These are phyloP conservation scores for Aporophyla nigra DNA, from an alignment of 2,888 invertebrate species.

Conservation along the genomic window DNA sequence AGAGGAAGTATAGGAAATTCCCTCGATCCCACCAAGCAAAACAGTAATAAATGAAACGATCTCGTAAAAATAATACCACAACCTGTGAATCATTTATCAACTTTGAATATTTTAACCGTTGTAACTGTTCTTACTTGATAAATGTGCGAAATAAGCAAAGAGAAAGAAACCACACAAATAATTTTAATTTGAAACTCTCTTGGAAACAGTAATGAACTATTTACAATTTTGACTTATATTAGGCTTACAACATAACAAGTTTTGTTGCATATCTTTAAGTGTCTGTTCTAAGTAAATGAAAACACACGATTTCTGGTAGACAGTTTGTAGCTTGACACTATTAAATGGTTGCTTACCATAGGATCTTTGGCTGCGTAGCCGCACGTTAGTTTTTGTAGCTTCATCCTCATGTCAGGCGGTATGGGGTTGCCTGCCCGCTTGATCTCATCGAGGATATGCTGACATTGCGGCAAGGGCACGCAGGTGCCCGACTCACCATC, in stretches of 20 bases:
- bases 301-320: too few relatives aligned
- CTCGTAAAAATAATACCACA: neutral
- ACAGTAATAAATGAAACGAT: neutral
- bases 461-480: slow-evolving; percentile 72
- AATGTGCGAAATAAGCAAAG: neutral
- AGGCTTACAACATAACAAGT: neutral
- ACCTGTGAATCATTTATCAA: neutral
- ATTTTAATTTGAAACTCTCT: neutral
- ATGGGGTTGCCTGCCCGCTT: slow-evolving; percentile 77
- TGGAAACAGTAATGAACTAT: too few relatives aligned
- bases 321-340: too few relatives aligned
- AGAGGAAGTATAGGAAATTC: neutral
- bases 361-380: slow-evolving; percentile 78
- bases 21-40: neutral
- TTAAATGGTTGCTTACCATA: slow-evolving; percentile 70
- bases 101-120: neutral
- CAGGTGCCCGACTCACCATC: slow-evolving; percentile 72
- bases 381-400: slow-evolving; percentile 76
- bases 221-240: neutral
- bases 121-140: neutral
- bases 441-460: slow-evolving; percentile 74
- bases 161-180: neutral
- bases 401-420: slow-evolving; percentile 74
- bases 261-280: neutral
- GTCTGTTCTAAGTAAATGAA: neutral